phyloP scores from a whole-genome alignment of 2,888 invertebrate genomes.

The Orchesellides sinensis region DNA sequence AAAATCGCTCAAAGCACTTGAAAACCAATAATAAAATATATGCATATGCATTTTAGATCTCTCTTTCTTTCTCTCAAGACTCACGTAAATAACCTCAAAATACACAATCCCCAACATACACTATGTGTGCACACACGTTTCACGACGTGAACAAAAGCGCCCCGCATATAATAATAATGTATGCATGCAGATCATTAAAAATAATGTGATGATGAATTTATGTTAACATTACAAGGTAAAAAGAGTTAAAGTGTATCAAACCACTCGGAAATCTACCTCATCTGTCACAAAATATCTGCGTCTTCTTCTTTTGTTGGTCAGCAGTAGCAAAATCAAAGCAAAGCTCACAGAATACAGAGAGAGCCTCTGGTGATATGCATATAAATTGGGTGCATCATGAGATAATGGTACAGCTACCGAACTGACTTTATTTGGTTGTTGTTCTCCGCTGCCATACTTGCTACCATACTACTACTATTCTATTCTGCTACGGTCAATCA shows the following conservation, averaged over 20 bases:
- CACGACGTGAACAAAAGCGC: background rate
- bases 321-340: slow-evolving; percentile 22
- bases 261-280: no score
- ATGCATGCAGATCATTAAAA: slow-evolving; percentile 49
- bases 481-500: slow-evolving; percentile 30
- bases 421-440: background rate
- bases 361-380: slow-evolving; percentile 49
- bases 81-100: no score
- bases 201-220: slow-evolving; percentile 49
- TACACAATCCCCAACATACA: no score
- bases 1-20: background rate
- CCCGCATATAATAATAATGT: background rate
- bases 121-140: no score
- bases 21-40: slow-evolving; percentile 6
- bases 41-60: no score
- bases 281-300: no score
- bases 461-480: background rate
- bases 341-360: background rate
- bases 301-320: slow-evolving; percentile 22
- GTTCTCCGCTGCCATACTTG: background rate
- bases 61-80: no score
- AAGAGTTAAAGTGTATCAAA: no score
- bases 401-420: slow-evolving; percentile 14
- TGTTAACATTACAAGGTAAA: slow-evolving; percentile 42
- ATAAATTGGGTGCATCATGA: slow-evolving; percentile 40